A percentile compares a stretch with the other conserved stretches of the same genome.
These are phyloP conservation scores for Anagrus nilaparvatae DNA, from an alignment of 1,140 invertebrate species.

Conservation along the genomic window DNA sequence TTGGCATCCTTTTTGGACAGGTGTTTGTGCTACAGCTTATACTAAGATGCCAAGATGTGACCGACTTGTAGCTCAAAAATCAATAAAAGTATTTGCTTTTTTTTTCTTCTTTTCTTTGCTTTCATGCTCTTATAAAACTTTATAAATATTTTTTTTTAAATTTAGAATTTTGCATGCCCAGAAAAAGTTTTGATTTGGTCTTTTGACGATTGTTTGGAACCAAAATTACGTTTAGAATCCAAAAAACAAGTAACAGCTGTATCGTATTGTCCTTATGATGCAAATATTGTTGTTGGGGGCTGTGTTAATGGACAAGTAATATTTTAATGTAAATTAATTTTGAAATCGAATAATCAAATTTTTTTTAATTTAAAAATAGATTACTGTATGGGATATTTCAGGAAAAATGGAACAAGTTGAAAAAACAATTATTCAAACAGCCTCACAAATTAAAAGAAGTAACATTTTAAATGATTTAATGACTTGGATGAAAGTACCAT, in stretches of 20 bases:
- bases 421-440: slow-evolving; percentile 48
- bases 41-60: too few species aligned
- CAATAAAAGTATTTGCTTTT: too few species aligned
- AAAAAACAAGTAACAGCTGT: slow-evolving; percentile 52
- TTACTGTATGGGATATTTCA: slow-evolving; percentile 62
- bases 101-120: too few species aligned
- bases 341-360: background rate
- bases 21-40: slow-evolving; percentile 54
- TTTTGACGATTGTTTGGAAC: slow-evolving; percentile 54
- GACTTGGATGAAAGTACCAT: slow-evolving; percentile 54
- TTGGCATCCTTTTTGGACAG: slow-evolving; percentile 61
- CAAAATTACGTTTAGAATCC: slow-evolving; percentile 58
- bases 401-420: slow-evolving; percentile 56
- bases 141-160: too few species aligned
- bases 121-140: too few species aligned
- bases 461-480: slow-evolving; percentile 46
- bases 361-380: slow-evolving; percentile 25
- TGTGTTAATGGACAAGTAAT: slow-evolving; percentile 52
- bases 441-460: slow-evolving; percentile 50
- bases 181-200: slow-evolving; percentile 65
- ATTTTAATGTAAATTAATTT: background rate
- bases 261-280: slow-evolving; percentile 57
- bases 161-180: too few species aligned
- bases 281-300: slow-evolving; percentile 59
- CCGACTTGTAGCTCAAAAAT: too few species aligned